phyloP scores from a whole-genome alignment of 1,140 invertebrate genomes.

The Drosophila takahashii region DNA sequence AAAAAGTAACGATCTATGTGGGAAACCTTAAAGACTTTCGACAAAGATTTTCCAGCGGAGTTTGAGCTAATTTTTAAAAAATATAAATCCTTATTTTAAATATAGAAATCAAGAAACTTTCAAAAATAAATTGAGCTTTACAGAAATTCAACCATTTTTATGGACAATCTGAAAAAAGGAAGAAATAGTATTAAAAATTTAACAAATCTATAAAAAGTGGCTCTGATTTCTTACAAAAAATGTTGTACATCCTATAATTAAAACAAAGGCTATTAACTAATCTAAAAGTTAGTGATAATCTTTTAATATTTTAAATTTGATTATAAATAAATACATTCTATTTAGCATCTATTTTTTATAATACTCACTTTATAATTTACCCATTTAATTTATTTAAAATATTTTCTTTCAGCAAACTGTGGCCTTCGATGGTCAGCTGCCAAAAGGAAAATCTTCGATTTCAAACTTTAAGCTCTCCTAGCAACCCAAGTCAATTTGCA shows the following conservation, averaged over 20 bases:
- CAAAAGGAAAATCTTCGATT: neutral
- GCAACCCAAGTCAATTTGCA: slow-evolving; percentile 55
- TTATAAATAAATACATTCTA: no score
- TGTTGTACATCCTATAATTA: no score
- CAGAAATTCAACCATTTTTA: neutral
- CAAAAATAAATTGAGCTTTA: neutral
- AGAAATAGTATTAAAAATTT: no score
- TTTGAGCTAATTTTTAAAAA: neutral
- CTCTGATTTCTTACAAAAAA: no score
- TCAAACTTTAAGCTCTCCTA: slow-evolving; percentile 17
- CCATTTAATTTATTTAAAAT: neutral
- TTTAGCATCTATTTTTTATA: no score
- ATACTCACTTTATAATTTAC: neutral
- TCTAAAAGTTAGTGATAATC: no score
- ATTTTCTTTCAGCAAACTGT: neutral
- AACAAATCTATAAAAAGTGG: no score
- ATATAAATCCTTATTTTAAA: neutral
- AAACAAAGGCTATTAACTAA: no score
- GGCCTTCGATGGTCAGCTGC: neutral
- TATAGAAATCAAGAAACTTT: neutral
- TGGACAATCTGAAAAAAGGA: no score
- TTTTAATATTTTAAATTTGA: no score
- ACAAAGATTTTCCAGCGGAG: neutral
- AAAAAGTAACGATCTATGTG: neutral
- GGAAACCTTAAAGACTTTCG: neutral